Evolutionary conservation across 30 jellyfish, hydroid and myxozoan species (phyloP).

Genomic region (Aurelia coerulea): DNA sequence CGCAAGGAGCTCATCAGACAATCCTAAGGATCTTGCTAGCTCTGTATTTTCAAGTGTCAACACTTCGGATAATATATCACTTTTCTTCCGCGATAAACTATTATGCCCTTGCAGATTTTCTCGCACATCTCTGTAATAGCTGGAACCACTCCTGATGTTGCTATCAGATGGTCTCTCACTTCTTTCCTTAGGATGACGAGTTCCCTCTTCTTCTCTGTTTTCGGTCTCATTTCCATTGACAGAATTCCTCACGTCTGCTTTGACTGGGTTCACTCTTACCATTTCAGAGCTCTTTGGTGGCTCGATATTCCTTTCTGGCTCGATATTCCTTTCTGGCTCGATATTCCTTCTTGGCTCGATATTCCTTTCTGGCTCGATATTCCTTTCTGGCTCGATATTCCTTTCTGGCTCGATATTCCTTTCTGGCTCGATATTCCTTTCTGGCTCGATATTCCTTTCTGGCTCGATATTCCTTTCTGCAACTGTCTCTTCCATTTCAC

Average conservation of each 20-base stretch:
- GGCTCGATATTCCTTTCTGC: no score
- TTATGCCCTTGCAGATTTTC: slow-evolving; percentile 35
- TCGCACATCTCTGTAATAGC: slow-evolving; percentile 70
- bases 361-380: no score
- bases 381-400: no score
- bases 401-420: no score
- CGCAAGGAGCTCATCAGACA: slow-evolving; percentile 73
- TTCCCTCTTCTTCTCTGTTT: neutral
- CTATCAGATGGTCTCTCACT: slow-evolving; percentile 3
- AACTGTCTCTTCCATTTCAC: no score
- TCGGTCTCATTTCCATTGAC: no score
- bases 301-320: no score
- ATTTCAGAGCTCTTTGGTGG: neutral
- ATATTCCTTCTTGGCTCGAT: no score
- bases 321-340: no score
- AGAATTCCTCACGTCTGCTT: no score
- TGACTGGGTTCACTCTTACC: neutral
- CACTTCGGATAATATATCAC: slow-evolving; percentile 30
- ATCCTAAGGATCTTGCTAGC: slow-evolving; percentile 73
- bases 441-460: no score
- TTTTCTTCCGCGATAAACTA: slow-evolving; percentile 17
- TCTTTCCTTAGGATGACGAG: neutral
- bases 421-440: no score
- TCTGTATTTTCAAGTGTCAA: slow-evolving; percentile 50
- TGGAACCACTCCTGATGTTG: slow-evolving; percentile 26